Conservation (phyloP, 2,113 vertebrate genomes). For the Perca schrenkii region DNA sequence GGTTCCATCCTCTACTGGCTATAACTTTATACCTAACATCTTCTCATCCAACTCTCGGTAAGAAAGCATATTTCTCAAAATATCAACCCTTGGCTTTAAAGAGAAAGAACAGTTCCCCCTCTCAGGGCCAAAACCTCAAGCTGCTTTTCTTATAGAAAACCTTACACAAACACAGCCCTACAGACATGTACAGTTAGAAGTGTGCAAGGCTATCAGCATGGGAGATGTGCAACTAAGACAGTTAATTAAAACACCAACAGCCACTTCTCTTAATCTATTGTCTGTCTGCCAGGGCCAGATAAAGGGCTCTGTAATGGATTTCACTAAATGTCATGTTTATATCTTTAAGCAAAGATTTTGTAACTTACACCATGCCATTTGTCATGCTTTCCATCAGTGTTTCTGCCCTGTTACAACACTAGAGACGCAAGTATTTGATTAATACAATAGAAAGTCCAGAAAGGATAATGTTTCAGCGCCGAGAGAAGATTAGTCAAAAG, state of each 20-base stretch:
- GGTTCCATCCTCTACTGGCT: neutral
- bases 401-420: conserved; percentile 4
- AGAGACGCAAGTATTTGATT: neutral
- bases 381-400: conserved; percentile 17
- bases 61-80: neutral
- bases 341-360: conserved; percentile 20
- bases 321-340: conserved; percentile 18
- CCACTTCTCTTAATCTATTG: neutral
- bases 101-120: neutral
- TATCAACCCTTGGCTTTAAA: neutral
- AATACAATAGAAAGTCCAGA: conserved; percentile 1
- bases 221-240: neutral
- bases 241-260: conserved; percentile 8
- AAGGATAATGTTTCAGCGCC: conserved; percentile 14
- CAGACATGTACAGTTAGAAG: neutral
- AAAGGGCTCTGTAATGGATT: conserved; percentile 22
- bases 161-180: neutral
- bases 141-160: neutral
- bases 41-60: neutral
- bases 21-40: neutral
- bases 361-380: conserved; percentile 27
- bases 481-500: conserved; percentile 5
- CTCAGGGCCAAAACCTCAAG: too few species aligned
- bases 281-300: conserved; percentile 18
- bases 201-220: neutral